A percentile compares a stretch with the other conserved stretches of the same genome.
Evolutionary conservation across 2,888 invertebrate genomes (phyloP).

Genomic region (Malachius bipustulatus): DNA sequence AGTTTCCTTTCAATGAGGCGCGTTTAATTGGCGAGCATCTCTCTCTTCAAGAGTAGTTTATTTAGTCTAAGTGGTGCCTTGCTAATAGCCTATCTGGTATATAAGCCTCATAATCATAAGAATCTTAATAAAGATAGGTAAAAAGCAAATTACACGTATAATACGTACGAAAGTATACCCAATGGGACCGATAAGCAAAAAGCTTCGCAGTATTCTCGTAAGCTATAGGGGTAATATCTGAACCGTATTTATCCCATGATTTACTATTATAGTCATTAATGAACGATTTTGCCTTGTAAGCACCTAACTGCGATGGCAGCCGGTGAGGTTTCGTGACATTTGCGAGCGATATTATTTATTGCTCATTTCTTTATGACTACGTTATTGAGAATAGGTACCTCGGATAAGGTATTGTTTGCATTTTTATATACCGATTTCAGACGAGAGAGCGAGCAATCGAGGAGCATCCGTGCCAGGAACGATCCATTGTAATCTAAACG

Average conservation of each 20-base stretch:
- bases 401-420: conserved; percentile 19
- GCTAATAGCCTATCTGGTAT: too few species aligned
- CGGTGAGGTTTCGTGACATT: conserved; percentile 24
- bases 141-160: conserved; percentile 1
- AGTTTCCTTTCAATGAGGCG: too few species aligned
- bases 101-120: not conserved
- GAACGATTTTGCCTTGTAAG: conserved; percentile 25
- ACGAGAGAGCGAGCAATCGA: too few species aligned
- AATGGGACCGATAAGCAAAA: not conserved
- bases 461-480: too few species aligned
- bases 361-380: conserved; percentile 23
- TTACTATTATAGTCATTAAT: conserved; percentile 27
- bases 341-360: conserved; percentile 28
- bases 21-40: too few species aligned
- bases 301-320: conserved; percentile 21
- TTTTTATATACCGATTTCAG: too few species aligned
- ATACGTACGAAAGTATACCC: not conserved
- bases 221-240: conserved; percentile 17
- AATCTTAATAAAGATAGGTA: conserved; percentile 1
- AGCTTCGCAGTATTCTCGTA: not conserved
- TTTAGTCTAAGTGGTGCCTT: too few species aligned
- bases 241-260: conserved; percentile 22
- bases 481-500: too few species aligned
- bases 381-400: conserved; percentile 22
- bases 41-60: too few species aligned